A percentile compares a stretch with the other conserved stretches of the same genome.
Conservation (phyloP, 1,140 invertebrate genomes). For the Drosophila asahinai region DNA sequence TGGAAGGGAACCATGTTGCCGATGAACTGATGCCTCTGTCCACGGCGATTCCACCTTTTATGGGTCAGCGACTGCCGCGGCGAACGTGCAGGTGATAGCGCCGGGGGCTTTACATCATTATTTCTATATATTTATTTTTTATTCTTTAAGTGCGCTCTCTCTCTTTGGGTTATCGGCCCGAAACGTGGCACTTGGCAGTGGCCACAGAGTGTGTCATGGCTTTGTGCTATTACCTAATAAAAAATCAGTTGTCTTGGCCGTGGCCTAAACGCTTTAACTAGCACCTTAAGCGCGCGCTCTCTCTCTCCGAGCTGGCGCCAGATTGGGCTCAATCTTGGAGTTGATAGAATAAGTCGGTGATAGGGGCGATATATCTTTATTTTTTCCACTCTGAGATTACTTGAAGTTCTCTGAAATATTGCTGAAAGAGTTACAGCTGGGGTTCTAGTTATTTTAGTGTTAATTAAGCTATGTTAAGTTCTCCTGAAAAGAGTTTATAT, state of each 20-base stretch:
- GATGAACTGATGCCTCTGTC: slow-evolving; percentile 37
- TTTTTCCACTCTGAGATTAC: background rate
- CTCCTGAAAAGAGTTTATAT: too few relatives aligned
- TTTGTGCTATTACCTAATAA: slow-evolving; percentile 27
- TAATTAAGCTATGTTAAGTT: too few relatives aligned
- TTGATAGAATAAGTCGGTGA: slow-evolving; percentile 3
- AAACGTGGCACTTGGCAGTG: slow-evolving; percentile 27
- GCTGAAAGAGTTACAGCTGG: background rate
- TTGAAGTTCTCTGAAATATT: background rate
- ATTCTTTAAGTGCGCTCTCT: background rate
- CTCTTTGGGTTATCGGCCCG: slow-evolving; percentile 6
- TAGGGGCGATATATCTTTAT: background rate
- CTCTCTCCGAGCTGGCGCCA: slow-evolving; percentile 11
- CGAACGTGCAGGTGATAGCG: slow-evolving; percentile 38
- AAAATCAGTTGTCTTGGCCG: slow-evolving; percentile 11
- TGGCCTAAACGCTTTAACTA: slow-evolving; percentile 28
- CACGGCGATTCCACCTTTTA: slow-evolving; percentile 27
- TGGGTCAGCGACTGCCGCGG: slow-evolving; percentile 11
- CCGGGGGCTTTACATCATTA: slow-evolving; percentile 39
- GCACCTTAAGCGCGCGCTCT: slow-evolving; percentile 1
- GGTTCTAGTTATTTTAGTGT: too few relatives aligned
- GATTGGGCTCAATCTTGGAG: background rate
- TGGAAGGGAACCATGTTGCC: slow-evolving; percentile 26
- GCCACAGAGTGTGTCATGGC: slow-evolving; percentile 1
- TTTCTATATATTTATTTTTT: slow-evolving; percentile 1